phyloP scores from a whole-genome alignment of 2,113 vertebrate genomes.

The Nannobrachium achirus region DNA sequence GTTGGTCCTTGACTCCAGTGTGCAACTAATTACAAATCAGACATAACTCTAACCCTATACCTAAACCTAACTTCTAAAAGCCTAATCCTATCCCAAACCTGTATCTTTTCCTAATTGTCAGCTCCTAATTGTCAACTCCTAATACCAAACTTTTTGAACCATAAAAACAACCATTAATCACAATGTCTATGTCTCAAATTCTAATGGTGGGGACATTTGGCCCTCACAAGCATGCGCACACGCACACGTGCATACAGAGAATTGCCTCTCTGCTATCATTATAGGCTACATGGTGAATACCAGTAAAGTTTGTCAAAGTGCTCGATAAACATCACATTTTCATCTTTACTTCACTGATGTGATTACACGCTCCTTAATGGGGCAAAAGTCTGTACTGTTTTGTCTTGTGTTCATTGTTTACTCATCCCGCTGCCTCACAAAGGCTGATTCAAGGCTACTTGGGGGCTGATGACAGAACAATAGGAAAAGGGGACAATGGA shows the following conservation, averaged over 20 bases:
- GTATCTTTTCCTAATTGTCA: neutral
- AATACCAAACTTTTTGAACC: no score
- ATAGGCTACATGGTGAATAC: neutral
- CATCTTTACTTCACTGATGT: slow-evolving; percentile 3
- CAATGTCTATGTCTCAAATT: no score
- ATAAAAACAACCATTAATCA: no score
- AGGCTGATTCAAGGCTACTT: slow-evolving; percentile 49
- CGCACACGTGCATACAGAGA: neutral
- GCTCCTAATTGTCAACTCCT: no score
- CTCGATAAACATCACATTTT: slow-evolving; percentile 12
- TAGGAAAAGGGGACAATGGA: slow-evolving; percentile 7
- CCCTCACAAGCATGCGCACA: neutral
- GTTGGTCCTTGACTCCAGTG: no score
- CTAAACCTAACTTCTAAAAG: no score
- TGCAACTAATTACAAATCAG: no score
- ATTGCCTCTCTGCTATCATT: no score
- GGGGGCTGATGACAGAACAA: slow-evolving; percentile 26
- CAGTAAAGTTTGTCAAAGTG: neutral
- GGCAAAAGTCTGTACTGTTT: slow-evolving; percentile 9
- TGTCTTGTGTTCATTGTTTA: slow-evolving; percentile 9
- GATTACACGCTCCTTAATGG: neutral
- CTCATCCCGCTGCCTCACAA: slow-evolving; percentile 1
- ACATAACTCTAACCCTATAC: no score
- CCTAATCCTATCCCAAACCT: no score
- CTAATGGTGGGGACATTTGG: no score